Conservation (phyloP, 2,113 vertebrate genomes). For the Tonatia bakeri region DNA sequence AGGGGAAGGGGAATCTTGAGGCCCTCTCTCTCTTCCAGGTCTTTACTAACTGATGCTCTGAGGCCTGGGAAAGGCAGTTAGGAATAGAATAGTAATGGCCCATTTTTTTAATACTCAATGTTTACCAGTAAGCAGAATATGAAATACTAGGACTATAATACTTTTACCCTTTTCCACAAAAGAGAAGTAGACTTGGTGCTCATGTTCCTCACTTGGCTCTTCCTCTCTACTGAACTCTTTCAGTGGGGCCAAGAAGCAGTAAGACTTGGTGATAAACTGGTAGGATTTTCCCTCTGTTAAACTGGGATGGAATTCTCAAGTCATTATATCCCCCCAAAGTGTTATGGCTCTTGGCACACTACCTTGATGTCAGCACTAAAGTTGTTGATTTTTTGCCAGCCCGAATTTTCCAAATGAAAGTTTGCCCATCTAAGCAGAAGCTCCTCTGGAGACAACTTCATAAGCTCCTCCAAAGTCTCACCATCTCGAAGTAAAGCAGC, state of each 20-base stretch:
- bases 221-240: neutral
- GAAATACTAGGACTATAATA: neutral
- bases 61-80: slow-evolving; percentile 2
- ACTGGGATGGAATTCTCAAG: neutral
- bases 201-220: neutral
- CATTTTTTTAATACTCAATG: neutral
- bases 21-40: neutral
- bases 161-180: neutral
- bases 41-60: neutral
- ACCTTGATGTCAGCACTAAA: slow-evolving; percentile 97
- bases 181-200: neutral
- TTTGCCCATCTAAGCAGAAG: slow-evolving; percentile 97
- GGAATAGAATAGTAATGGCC: neutral
- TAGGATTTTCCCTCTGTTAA: neutral
- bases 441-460: slow-evolving; percentile 96
- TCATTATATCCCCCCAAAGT: neutral
- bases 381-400: slow-evolving; percentile 93
- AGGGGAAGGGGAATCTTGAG: neutral
- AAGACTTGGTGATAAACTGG: neutral
- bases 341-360: slow-evolving; percentile 3
- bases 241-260: neutral
- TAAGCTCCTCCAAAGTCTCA: slow-evolving; percentile 95
- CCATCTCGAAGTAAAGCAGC: slow-evolving; percentile 94
- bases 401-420: slow-evolving; percentile 93
- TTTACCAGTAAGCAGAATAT: neutral